phyloP scores from a whole-genome alignment of 2,888 invertebrate species.

The Acleris emargana region DNA sequence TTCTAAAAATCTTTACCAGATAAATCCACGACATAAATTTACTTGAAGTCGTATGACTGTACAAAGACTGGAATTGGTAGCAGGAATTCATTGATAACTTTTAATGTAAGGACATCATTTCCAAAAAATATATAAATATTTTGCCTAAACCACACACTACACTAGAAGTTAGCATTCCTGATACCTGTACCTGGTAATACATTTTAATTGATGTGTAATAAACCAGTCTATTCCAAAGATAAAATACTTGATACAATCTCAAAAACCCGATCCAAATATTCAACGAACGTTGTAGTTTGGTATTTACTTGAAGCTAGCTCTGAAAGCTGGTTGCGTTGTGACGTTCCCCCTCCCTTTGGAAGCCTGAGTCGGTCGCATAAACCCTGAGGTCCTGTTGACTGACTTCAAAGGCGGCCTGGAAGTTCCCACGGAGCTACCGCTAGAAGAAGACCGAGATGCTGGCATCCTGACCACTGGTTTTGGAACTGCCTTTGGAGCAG shows the following conservation, averaged over 20 bases:
- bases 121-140: no score
- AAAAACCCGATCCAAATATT: slow-evolving; percentile 22
- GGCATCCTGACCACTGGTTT: slow-evolving; percentile 71
- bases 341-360: slow-evolving; percentile 87
- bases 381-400: slow-evolving; percentile 81
- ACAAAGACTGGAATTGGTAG: no score
- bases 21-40: no score
- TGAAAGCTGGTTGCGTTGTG: slow-evolving; percentile 58
- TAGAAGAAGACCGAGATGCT: slow-evolving; percentile 76
- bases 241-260: neutral
- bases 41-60: no score
- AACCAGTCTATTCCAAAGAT: no score
- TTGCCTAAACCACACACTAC: no score
- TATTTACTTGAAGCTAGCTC: slow-evolving; percentile 65
- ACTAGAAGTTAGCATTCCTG: no score
- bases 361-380: slow-evolving; percentile 94
- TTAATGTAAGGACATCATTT: no score
- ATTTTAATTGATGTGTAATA: no score
- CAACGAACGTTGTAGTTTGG: slow-evolving; percentile 32
- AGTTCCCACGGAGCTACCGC: slow-evolving; percentile 79
- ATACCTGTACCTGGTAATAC: no score
- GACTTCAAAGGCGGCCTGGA: slow-evolving; percentile 73
- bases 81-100: no score
- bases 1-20: no score
- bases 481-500: slow-evolving; percentile 77